Base-by-base conservation (phyloP, 2,888 invertebrate genomes). In the Agriopis marginaria region DNA sequence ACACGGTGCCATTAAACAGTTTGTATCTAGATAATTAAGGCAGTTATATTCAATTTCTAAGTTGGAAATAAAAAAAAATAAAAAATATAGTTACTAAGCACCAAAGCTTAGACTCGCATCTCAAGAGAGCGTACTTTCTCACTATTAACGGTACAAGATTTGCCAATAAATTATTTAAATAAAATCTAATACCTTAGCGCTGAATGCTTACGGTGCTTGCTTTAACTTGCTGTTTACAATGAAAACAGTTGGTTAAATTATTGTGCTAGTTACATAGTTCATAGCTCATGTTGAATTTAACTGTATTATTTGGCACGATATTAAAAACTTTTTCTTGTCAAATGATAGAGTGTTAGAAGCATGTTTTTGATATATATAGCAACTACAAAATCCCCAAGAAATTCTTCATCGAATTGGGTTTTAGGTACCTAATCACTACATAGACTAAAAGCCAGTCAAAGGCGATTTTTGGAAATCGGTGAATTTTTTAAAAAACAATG, bases 141-240 rank as follows among this genome's bases (percentile, higher is more conserved):
- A 49, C 71, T 53, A 64, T 63, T 67, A 67, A 70, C 71, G 67
- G 67, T 58, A 55, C 62, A 64, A 61, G 45, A 59, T 71, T 7
- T n/a, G 51, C 40, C 58, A 64, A 68, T 71, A 71, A 67, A 71
- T 71, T 71, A 67, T 71, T 64, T 61, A 68, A 67, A 71, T 71
- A 64, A 71, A 71, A 68, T 68, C 67, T 67, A 64, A 65, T 63
- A 59, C 55, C 63, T 59, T 64, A 23, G 64, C 62, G 58, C 59
- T 61, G 54, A 63, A 69, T 32, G 65, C 45, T 70, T 62, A 59
- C 66, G 66, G 70, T 63, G 62, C 63, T 8, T 53, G 50, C 62
- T 10, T 12, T 66, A 70, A 63, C 47, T 66, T 14, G 56, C 40
- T 44, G 54, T 59, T 64, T 64, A 65, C 69, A 69, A 62, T 65